Base-by-base conservation (phyloP, 1,140 invertebrate species). In the Meloidogyne floridensis region DNA sequence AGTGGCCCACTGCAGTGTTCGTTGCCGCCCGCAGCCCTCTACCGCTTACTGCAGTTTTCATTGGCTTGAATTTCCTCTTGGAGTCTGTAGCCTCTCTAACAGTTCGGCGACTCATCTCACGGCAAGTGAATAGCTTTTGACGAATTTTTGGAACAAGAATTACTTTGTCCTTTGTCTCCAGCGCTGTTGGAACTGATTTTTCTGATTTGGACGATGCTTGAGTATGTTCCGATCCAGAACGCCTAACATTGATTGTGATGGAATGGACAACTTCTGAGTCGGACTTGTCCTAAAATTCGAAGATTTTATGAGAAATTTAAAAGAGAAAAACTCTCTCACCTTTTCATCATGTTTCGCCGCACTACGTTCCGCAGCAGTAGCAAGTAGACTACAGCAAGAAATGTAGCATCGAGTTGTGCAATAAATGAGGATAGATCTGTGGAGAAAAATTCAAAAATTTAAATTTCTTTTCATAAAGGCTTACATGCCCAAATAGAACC, bases 101-200 rank as follows among this genome's bases (percentile, higher is more conserved):
- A n/a, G 59, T 65, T 65, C 59, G 59, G n/a, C 59, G 59, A 65
- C 59, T 65, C 59, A 65, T 65, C 10, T 65, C 59, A 65, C 59
- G 59, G n/a, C 59, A 65, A 6, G 59, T 65, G 59, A 65, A 65
- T n/a, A 65, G 59, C n/a, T 65, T 65, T 65, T 65, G 59, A 11
- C 59, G 59, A 65, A 65, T 65, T 65, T 65, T 15, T n/a, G 59
- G 59, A 65, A 65, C 15, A 3, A 65, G 10, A 65, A 65, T 65
- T 6, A 65, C 59, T 65, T n/a, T 65, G 59, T 65, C 59, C 1
- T 11, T 4, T 65, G 59, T 11, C 10, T n/a, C 15, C n/a, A 4
- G 59, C 59, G 59, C 10, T 65, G 59, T 5, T 8, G n/a, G 59
- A 65, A 65, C n/a, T n/a, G 15, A 15, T n/a, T 65, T 65, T 6